These are phyloP conservation scores for Falco novaeseelandiae DNA, from an alignment of 2,797 vertebrate species.

Conservation along the genomic window DNA sequence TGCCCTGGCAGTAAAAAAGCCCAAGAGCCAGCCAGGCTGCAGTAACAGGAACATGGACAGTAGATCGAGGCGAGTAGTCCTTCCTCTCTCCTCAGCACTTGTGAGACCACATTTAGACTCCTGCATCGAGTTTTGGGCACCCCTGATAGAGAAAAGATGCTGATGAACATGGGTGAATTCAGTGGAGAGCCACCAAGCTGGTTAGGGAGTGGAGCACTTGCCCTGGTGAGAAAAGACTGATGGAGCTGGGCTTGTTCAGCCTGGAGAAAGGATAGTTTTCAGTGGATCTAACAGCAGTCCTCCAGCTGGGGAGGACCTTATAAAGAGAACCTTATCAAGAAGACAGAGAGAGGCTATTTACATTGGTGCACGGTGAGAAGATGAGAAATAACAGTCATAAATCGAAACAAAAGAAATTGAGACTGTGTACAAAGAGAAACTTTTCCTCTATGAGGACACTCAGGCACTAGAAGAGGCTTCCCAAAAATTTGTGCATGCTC, in stretches of 20 bases:
- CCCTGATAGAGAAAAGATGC: neutral
- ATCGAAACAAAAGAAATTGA: neutral
- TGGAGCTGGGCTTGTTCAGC: neutral
- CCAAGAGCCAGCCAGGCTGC: neutral
- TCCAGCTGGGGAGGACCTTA: neutral
- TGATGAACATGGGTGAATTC: neutral
- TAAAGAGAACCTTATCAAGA: neutral
- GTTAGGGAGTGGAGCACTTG: neutral
- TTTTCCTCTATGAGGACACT: neutral
- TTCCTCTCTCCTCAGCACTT: neutral
- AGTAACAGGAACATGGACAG: neutral
- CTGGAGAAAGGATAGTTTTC: neutral
- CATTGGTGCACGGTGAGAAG: neutral
- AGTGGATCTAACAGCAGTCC: neutral
- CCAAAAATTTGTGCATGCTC: neutral
- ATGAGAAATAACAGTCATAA: neutral
- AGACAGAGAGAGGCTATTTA: neutral
- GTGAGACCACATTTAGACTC: neutral
- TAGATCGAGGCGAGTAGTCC: neutral
- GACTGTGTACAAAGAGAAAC: neutral
- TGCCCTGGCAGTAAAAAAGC: neutral
- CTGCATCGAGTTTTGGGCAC: neutral
- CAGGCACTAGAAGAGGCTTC: neutral
- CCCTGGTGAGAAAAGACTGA: no score
- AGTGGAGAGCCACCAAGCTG: neutral